A percentile compares a stretch with the other conserved stretches of the same genome.
phyloP scores from a whole-genome alignment of 2,888 invertebrate genomes.

The Tiliacea citrago region DNA sequence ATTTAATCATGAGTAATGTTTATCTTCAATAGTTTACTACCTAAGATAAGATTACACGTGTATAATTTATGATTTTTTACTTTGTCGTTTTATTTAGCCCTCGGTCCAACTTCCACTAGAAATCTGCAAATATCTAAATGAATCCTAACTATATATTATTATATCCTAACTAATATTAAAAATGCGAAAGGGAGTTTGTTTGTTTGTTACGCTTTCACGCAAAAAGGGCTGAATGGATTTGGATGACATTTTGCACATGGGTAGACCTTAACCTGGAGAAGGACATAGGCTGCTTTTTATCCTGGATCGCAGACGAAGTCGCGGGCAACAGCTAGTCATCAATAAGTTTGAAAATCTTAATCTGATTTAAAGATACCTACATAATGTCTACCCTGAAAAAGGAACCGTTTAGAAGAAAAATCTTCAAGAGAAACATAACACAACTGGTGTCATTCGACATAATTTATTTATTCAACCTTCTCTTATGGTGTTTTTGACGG shows the following conservation, averaged over 20 bases:
- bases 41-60: conserved; percentile 77
- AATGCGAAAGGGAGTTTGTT: no score
- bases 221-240: no score
- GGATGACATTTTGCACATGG: no score
- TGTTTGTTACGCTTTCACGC: no score
- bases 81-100: conserved; percentile 74
- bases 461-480: neutral
- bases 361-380: neutral
- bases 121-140: neutral
- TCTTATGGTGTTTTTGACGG: neutral
- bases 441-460: neutral
- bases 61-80: conserved; percentile 79
- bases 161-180: no score
- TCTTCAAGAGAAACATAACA: neutral
- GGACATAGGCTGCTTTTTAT: no score
- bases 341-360: neutral
- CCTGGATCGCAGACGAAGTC: no score
- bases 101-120: neutral
- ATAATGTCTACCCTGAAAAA: neutral
- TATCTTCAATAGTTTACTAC: conserved; percentile 82
- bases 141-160: no score
- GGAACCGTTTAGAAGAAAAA: neutral
- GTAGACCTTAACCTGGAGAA: no score
- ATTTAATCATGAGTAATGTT: conserved; percentile 84
- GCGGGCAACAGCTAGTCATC: neutral